Conservation (phyloP, 2,888 invertebrate genomes). For the Celastrina argiolus region DNA sequence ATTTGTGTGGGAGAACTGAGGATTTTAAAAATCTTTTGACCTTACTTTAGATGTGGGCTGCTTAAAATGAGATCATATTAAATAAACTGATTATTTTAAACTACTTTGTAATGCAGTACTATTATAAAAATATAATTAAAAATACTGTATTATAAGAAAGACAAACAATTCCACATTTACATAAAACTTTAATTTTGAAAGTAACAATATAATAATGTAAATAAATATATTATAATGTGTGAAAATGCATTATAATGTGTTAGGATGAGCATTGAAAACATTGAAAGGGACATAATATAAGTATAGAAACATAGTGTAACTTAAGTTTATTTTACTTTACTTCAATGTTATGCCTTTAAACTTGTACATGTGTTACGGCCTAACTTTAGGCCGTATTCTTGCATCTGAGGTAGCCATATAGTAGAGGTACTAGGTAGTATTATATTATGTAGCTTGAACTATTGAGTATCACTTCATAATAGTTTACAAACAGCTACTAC, state of each 20-base stretch:
- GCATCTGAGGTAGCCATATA: too few relatives aligned
- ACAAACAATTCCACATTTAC: not conserved
- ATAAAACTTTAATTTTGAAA: not conserved
- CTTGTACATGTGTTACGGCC: too few relatives aligned
- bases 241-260: not conserved
- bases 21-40: conserved; percentile 34
- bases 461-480: too few relatives aligned
- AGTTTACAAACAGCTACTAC: too few relatives aligned
- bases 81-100: not conserved
- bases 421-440: too few relatives aligned
- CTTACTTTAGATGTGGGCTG: conserved; percentile 35
- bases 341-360: too few relatives aligned
- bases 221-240: not conserved
- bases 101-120: too few relatives aligned
- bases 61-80: conserved; percentile 23
- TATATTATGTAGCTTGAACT: too few relatives aligned
- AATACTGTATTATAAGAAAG: not conserved
- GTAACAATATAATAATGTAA: not conserved
- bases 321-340: too few relatives aligned
- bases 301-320: too few relatives aligned
- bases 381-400: too few relatives aligned
- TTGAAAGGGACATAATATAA: not conserved
- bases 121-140: not conserved
- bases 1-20: conserved; percentile 34
- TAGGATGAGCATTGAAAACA: not conserved